Percentiles rank a stretch among this genome's conserved stretches.
These are phyloP conservation scores for Archocentrus centrarchus DNA, from an alignment of 2,113 vertebrate genomes.

Conservation along the genomic window DNA sequence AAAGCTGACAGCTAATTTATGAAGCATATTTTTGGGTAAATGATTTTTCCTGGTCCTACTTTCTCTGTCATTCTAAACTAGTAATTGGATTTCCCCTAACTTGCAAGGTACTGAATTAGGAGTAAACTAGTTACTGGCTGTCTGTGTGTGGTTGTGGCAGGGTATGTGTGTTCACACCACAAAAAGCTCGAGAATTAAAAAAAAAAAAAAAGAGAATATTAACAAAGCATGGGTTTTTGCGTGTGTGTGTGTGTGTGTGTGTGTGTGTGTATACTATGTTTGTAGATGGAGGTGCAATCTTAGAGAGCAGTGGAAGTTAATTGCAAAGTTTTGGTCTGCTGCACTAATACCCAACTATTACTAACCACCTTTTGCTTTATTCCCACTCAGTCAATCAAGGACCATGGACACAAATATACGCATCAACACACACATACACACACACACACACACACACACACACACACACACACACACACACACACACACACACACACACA, in stretches of 20 bases:
- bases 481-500: not conserved
- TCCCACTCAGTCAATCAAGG: conserved; percentile 63
- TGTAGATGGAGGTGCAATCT: conserved; percentile 23
- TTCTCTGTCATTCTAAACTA: conserved; percentile 59
- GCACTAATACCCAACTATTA: conserved; percentile 67
- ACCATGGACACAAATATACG: conserved; percentile 6
- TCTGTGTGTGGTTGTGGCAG: conserved; percentile 1
- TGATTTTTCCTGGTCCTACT: conserved; percentile 65
- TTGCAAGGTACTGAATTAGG: conserved; percentile 62
- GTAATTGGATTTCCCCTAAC: conserved; percentile 76
- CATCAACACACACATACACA: not conserved
- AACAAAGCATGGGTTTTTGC: not conserved
- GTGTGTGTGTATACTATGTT: not conserved
- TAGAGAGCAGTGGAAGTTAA: conserved; percentile 57
- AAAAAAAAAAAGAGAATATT: conserved; percentile 1
- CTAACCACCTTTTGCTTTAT: conserved; percentile 59
- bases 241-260: not conserved
- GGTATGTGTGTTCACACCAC: not conserved
- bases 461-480: not conserved
- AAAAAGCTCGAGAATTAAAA: not conserved
- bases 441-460: not conserved
- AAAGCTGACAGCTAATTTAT: conserved; percentile 84
- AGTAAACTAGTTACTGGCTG: conserved; percentile 64
- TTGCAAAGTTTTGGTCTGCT: conserved; percentile 64
- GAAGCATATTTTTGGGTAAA: conserved; percentile 80